Evolutionary conservation across 2,888 invertebrate genomes (phyloP).

Genomic region (Conomelus anceps): DNA sequence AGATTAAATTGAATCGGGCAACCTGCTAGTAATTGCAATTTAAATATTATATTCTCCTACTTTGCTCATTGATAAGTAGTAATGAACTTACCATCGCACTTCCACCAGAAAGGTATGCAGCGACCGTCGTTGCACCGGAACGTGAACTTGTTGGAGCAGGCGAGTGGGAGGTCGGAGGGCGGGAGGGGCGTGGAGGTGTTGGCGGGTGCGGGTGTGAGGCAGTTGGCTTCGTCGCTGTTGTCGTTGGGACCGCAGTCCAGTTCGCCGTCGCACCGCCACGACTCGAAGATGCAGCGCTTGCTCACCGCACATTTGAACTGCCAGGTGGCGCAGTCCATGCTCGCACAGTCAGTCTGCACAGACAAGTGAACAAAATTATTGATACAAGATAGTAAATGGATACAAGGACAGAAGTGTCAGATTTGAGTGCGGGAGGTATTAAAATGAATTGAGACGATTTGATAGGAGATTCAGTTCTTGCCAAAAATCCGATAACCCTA

Average conservation of each 20-base stretch:
- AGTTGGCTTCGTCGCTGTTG: conserved; percentile 64
- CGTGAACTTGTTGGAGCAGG: conserved; percentile 67
- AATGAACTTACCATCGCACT: conserved; percentile 55
- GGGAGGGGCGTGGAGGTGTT: conserved; percentile 41
- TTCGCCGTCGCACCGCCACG: conserved; percentile 57
- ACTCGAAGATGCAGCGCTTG: conserved; percentile 49
- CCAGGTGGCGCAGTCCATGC: conserved; percentile 34
- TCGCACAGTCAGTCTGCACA: conserved; percentile 46
- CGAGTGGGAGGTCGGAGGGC: conserved; percentile 38
- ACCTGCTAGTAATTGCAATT: too few relatives aligned
- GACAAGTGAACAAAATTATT: too few relatives aligned
- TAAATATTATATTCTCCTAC: too few relatives aligned
- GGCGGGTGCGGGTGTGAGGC: conserved; percentile 45
- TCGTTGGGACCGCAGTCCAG: conserved; percentile 50
- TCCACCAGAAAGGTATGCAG: conserved; percentile 72
- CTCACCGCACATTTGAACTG: conserved; percentile 36
- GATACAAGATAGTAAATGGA: too few relatives aligned
- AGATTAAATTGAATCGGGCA: too few relatives aligned
- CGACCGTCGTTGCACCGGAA: conserved; percentile 61
- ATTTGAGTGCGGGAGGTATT: too few relatives aligned
- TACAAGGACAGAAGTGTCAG: too few relatives aligned
- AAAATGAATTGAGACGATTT: too few relatives aligned
- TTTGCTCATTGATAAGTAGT: too few relatives aligned
- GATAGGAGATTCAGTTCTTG: too few relatives aligned
- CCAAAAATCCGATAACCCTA: too few relatives aligned